Evolutionary conservation across 2,888 invertebrate genomes (phyloP).

Genomic region (Hyposoter didymator): DNA sequence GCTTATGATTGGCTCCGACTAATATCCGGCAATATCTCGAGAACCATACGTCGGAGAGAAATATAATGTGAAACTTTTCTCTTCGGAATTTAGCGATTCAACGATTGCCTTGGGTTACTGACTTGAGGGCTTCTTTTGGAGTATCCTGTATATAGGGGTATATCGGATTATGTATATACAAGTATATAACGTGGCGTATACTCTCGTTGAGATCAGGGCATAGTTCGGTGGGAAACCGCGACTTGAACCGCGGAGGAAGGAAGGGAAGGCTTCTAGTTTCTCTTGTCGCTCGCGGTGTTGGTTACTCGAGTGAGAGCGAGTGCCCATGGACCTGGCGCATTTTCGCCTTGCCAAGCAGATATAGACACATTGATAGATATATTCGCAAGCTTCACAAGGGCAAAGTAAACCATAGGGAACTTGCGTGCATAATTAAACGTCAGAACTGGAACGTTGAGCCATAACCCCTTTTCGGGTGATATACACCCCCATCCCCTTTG

Average conservation of each 20-base stretch:
- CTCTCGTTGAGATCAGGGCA: neutral
- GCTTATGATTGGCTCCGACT: neutral
- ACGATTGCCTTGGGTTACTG: neutral
- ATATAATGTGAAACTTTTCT: neutral
- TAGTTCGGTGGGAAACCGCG: slow-evolving; percentile 51
- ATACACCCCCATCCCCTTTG: slow-evolving; percentile 26
- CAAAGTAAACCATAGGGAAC: slow-evolving; percentile 76
- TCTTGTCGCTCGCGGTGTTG: slow-evolving; percentile 61
- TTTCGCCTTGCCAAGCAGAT: slow-evolving; percentile 30
- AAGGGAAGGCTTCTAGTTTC: slow-evolving; percentile 52
- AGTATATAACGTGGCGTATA: neutral
- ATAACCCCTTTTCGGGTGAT: slow-evolving; percentile 57
- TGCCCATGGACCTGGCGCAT: slow-evolving; percentile 27
- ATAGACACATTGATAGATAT: slow-evolving; percentile 2
- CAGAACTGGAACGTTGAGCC: slow-evolving; percentile 74
- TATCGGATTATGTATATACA: neutral
- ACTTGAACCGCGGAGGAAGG: slow-evolving; percentile 53
- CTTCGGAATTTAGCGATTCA: neutral
- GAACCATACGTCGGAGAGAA: neutral
- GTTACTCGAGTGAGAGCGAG: slow-evolving; percentile 47
- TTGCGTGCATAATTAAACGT: slow-evolving; percentile 80
- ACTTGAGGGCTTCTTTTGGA: neutral
- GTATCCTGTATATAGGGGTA: neutral
- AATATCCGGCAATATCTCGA: neutral
- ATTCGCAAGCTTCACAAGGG: slow-evolving; percentile 65